Base-by-base conservation (phyloP, 2,888 invertebrate genomes). In the Andrena dorsata region DNA sequence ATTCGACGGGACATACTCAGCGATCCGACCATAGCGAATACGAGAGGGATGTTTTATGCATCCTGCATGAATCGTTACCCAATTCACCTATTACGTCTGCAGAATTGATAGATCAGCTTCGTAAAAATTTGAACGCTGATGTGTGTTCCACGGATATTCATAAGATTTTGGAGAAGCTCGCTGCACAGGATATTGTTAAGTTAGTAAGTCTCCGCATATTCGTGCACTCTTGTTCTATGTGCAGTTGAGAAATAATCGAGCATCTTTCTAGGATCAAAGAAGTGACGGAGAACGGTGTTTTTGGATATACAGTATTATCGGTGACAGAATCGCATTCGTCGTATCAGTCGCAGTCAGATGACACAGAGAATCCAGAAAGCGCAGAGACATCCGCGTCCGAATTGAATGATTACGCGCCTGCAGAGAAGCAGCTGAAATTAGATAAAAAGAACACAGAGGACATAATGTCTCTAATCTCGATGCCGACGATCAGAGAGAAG, bases 401-500 rank as follows among this genome's bases (percentile, higher is more conserved):
- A 32, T 85, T 90, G n/a, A 90, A 90, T 20, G 92, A 93, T 8
- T 88, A 89, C 28, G 81, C 76, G 53, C 86, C 90, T 32, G 78
- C 87, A 2, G 94, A 94, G 32, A 94, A 94, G 63, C 92, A 93
- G 64, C 69, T 86, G 0, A 93, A 91, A 64, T 69, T 90, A 10
- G 94, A 94, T 47, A 91, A 90, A 64, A 93, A 93, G 64, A 92
- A 88, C 71, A 92, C 92, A 0, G 94, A 94, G 58, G 94, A 94
- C 86, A 95, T 95, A 58, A 95, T 98, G 97, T 97, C 97, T 30
- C 93, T 98, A 56, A 94, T 98, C 84, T 97, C 97, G n/a, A 97
- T 97, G 96, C 98, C 98, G 0, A 98, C 99, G 0, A 98, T 98
- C 20, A 96, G 98, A 90, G 99, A 99, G 93, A 98, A 98, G 90